A percentile compares a stretch with the other conserved stretches of the same genome.
phyloP scores from a whole-genome alignment of 2,113 vertebrate species.

The Pteropus alecto region DNA sequence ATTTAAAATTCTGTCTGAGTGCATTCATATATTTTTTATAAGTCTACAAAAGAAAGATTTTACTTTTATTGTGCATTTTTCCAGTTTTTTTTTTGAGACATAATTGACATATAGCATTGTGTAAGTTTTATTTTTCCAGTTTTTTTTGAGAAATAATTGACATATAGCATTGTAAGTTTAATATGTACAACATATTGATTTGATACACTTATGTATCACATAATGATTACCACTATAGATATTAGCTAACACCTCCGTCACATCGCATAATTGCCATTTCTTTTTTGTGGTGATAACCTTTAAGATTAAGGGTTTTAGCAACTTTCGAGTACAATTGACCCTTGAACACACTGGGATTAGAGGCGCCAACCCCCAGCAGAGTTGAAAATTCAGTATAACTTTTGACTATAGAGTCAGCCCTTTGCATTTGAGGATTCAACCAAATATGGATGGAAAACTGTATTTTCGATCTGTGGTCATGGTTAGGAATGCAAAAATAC shows the following conservation, averaged over 20 bases:
- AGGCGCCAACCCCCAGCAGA: background rate
- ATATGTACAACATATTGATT: background rate
- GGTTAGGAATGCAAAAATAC: background rate
- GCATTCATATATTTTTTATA: background rate
- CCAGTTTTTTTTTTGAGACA: background rate
- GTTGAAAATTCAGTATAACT: background rate
- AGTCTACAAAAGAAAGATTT: constrained; percentile 3
- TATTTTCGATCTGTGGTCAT: background rate
- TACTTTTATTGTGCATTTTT: background rate
- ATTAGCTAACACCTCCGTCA: background rate
- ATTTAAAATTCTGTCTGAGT: background rate
- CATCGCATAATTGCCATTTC: background rate
- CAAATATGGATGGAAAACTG: background rate
- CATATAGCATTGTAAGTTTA: background rate
- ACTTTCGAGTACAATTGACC: background rate
- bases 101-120: background rate
- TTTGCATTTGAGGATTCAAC: background rate
- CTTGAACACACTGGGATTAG: background rate
- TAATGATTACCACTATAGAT: background rate
- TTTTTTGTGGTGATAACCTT: background rate
- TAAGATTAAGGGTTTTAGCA: background rate
- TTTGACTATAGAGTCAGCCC: background rate
- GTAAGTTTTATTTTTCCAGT: background rate
- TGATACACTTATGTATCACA: background rate
- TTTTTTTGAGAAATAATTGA: background rate